Evolutionary conservation across 2,797 vertebrate genomes (phyloP), one percentile per base, ranked within the genome.

Genomic region (Hippocampus kuda): DNA sequence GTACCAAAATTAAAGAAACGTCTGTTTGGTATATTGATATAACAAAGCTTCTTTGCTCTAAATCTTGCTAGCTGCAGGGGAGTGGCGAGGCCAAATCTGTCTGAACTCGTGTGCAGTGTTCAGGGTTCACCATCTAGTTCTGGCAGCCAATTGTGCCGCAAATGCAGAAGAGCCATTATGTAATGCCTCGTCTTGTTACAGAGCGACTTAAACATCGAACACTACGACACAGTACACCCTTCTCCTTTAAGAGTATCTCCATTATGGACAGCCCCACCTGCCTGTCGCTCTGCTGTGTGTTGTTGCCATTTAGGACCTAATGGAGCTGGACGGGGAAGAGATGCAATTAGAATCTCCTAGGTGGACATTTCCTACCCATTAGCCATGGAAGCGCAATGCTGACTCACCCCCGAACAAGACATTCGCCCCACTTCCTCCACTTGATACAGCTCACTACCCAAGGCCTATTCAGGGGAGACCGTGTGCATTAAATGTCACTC

Each of bases 341-440:
- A 91, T 91, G 75, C 79, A 87, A 91, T 92, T 91, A 91, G 80
- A 68, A 70, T 83, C 73, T 75, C 71, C 65, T 81, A 83, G 85
- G 84, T 76, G 83, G 85, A 87, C 84, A 87, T 88, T 92, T 91
- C 89, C 89, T 89, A 90, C 74, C 87, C 87, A 91, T 92, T 91
- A 92, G 83, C 22, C 6, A 77, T 63, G 75, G 74, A 69, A 81
- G 78, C 70, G 70, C 78, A 82, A 34, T 2, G 69, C 85, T 84
- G 82, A 83, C 80, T 82, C 78, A 82, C 76, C 78, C 78, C 16
- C 2, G 65, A 69, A 54, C 61, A 62, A 8, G 34, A 65, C 72
- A 71, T 74, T 44, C 30, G 61, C 70, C 54, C 54, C 38, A 12
- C 24, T 49, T 66, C 73, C 26, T 57, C 71, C 18, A 77, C 54